Evolutionary conservation across 2,113 vertebrate species (phyloP).

Genomic region (Camelus dromedarius): DNA sequence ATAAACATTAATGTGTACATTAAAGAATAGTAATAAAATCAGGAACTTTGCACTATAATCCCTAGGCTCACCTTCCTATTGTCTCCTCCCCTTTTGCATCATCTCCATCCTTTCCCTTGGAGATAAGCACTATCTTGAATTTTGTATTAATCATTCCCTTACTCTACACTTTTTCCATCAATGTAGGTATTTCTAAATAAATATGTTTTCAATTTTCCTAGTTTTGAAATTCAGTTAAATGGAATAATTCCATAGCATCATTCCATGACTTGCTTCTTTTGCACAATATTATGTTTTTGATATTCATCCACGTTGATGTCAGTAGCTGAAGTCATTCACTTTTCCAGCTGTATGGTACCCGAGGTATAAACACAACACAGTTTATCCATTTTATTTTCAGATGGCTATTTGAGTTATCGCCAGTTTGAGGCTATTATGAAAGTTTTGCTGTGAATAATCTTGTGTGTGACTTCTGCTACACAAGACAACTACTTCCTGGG

Average conservation of each 20-base stretch:
- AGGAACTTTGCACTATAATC: background rate
- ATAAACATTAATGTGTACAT: background rate
- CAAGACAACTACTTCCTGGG: background rate
- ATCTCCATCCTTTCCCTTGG: background rate
- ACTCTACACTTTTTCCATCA: background rate
- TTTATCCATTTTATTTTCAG: background rate
- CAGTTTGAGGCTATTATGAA: background rate
- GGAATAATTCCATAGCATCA: background rate
- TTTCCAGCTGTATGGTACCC: background rate
- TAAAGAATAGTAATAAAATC: background rate
- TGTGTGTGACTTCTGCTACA: background rate
- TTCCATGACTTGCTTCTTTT: background rate
- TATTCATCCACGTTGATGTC: background rate
- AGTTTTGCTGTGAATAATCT: background rate
- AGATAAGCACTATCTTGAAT: background rate
- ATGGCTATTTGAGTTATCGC: background rate
- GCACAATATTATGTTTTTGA: background rate
- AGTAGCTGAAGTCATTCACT: background rate
- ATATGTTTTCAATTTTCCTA: background rate
- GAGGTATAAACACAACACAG: background rate
- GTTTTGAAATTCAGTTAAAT: slow-evolving; percentile 20
- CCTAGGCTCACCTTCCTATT: background rate
- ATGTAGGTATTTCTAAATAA: background rate
- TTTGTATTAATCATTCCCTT: background rate
- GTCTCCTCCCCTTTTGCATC: fast-evolving